phyloP scores from a whole-genome alignment of 1,140 invertebrate genomes.

The Pantala flavescens region DNA sequence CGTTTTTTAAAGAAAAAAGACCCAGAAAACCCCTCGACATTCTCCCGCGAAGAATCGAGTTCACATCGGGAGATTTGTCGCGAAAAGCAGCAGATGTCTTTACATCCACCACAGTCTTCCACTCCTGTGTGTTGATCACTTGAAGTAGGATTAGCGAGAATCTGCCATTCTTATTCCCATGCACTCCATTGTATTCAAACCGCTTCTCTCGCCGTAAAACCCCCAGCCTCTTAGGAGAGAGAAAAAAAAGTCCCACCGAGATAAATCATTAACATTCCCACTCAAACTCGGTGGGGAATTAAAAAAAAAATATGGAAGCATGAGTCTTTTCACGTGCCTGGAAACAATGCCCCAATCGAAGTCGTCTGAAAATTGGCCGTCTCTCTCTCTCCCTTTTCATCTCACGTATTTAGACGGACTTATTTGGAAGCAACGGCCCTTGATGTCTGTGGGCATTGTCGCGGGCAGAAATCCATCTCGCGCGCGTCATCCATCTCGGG shows the following conservation, averaged over 20 bases:
- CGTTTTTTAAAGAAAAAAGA: too few species aligned
- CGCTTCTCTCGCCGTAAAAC: neutral
- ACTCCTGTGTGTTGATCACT: neutral
- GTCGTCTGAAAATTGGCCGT: neutral
- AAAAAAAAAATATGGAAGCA: neutral
- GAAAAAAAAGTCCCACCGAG: neutral
- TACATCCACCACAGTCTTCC: neutral
- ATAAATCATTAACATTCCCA: conserved; percentile 7
- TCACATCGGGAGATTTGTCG: too few species aligned
- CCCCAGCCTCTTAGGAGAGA: neutral
- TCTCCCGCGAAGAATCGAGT: too few species aligned
- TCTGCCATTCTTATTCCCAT: neutral
- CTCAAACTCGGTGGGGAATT: neutral
- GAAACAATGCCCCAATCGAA: neutral
- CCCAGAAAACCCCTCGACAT: too few species aligned
- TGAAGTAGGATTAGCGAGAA: neutral
- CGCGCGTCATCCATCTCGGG: too few species aligned
- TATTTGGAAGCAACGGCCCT: too few species aligned
- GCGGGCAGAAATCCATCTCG: too few species aligned
- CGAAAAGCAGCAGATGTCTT: too few species aligned
- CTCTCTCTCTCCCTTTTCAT: too few species aligned
- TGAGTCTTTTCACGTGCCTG: neutral
- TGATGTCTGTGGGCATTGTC: too few species aligned
- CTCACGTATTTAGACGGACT: too few species aligned
- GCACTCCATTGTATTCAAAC: neutral